Evolutionary conservation across 2,888 invertebrate species (phyloP).

Genomic region (Drosophila hamatofila): DNA sequence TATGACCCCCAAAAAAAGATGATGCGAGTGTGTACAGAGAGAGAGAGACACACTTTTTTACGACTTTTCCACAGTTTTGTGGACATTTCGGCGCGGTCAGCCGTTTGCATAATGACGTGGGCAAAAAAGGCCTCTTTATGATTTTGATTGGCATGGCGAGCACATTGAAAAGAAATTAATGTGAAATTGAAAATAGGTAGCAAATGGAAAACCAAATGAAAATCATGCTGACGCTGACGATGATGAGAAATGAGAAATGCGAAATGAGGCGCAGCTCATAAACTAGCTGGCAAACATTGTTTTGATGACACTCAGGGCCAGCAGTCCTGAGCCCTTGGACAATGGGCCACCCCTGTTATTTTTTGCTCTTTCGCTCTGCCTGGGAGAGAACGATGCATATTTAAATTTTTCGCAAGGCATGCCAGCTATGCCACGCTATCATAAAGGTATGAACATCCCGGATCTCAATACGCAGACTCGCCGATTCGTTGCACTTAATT

Average conservation of each 20-base stretch:
- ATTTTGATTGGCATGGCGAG: conserved; percentile 48
- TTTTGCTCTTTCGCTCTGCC: conserved; percentile 1
- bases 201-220: conserved; percentile 18
- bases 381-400: conserved; percentile 52
- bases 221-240: conserved; percentile 26
- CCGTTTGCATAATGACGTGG: conserved; percentile 57
- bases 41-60: conserved; percentile 62
- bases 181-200: conserved; percentile 70
- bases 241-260: conserved; percentile 44
- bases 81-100: conserved; percentile 69
- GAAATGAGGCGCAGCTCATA: conserved; percentile 71
- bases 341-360: conserved; percentile 49
- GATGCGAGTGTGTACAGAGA: not conserved
- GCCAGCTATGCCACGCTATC: conserved; percentile 37
- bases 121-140: conserved; percentile 42
- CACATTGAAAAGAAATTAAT: conserved; percentile 74
- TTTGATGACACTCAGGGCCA: conserved; percentile 80
- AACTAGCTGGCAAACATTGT: conserved; percentile 77
- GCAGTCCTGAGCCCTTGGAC: conserved; percentile 28
- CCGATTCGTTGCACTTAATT: conserved; percentile 77
- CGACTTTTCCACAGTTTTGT: conserved; percentile 66
- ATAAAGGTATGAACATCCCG: conserved; percentile 56
- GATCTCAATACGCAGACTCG: not conserved
- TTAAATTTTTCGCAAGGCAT: conserved; percentile 72
- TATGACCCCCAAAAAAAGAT: conserved; percentile 58